Base-by-base conservation (phyloP, 2,797 vertebrate genomes). In the Pristis pectinata region DNA sequence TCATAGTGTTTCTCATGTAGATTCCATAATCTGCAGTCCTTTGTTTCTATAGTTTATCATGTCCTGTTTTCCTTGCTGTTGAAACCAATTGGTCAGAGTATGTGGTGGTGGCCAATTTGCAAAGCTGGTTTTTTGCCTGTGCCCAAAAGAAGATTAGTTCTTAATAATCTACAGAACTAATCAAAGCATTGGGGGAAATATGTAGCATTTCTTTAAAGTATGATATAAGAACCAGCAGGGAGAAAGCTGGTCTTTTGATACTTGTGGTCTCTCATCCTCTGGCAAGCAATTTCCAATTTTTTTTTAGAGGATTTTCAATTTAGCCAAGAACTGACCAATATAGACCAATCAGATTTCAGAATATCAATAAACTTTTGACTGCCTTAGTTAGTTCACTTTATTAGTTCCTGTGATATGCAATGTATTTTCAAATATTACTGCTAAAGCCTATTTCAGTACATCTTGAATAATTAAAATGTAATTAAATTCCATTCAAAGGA, bases 401-500 rank as follows among this genome's bases (percentile, higher is more conserved):
- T 56, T 59, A 34, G 11, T 87, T 87, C 27, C 83, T 70, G 64
- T 5, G 89, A n/a, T 93, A 67, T 93, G 61, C 37, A 70, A 17
- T 24, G 89, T 67, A 92, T 92, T 27, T 24, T 87, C 17, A n/a
- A 91, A 64, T 64, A 17, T 30, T 19, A 91, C 91, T 91, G 87
- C 64, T n/a, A 22, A 70, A 92, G n/a, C 11, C 61, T 93, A 37
- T 44, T 91, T 41, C 61, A 93, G 64, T 70, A n/a, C 61, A 70
- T 70, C 56, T 37, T 67, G 19, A 41, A 67, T 93, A 67, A 70
- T 93, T 93, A 93, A 67, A 70, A 70, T 70, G 64, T 44, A 93
- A 93, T 93, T 93, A 67, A 93, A 93, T 93, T 70, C 19, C 89
- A 24, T 93, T 61, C 41, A 93, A 70, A 93, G 64, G 61, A 67